Conservation (phyloP, 1,140 invertebrate species). For the Megathymus violae region DNA sequence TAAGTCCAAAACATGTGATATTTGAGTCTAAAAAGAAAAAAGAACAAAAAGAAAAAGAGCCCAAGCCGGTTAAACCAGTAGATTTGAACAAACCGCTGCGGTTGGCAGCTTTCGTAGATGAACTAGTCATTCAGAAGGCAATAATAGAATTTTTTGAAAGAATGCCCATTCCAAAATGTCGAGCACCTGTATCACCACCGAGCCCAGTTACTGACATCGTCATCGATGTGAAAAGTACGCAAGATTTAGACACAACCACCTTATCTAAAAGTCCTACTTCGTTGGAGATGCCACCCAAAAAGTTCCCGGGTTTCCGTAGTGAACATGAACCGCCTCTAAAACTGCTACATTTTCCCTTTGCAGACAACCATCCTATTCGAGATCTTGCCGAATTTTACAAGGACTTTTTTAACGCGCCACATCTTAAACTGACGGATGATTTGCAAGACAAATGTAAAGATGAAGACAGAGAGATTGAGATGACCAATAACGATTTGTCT, state of each 20-base stretch:
- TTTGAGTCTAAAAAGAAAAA: conserved; percentile 79
- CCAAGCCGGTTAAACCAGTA: conserved; percentile 50
- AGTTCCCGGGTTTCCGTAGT: conserved; percentile 68
- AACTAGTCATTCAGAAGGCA: conserved; percentile 53
- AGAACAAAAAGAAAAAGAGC: conserved; percentile 57
- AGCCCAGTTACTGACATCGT: conserved; percentile 43
- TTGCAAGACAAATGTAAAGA: conserved; percentile 44
- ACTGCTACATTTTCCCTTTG: conserved; percentile 70
- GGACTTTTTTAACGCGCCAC: conserved; percentile 77
- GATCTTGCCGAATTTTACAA: conserved; percentile 78
- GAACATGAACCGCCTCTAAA: conserved; percentile 73
- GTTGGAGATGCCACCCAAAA: conserved; percentile 72
- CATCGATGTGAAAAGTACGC: conserved; percentile 61
- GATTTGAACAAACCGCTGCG: conserved; percentile 73
- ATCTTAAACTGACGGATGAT: conserved; percentile 65
- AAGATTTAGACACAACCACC: conserved; percentile 56
- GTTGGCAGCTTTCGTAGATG: conserved; percentile 71
- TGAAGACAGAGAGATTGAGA: conserved; percentile 54
- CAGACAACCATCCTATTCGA: conserved; percentile 74
- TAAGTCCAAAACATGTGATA: conserved; percentile 87
- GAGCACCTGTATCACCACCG: conserved; percentile 32
- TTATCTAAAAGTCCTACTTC: conserved; percentile 70
- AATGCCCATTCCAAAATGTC: conserved; percentile 65
- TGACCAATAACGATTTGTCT: conserved; percentile 60
- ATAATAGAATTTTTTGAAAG: conserved; percentile 68